Conservation (phyloP, 2,888 invertebrate genomes). For the Scaeva pyrastri region DNA sequence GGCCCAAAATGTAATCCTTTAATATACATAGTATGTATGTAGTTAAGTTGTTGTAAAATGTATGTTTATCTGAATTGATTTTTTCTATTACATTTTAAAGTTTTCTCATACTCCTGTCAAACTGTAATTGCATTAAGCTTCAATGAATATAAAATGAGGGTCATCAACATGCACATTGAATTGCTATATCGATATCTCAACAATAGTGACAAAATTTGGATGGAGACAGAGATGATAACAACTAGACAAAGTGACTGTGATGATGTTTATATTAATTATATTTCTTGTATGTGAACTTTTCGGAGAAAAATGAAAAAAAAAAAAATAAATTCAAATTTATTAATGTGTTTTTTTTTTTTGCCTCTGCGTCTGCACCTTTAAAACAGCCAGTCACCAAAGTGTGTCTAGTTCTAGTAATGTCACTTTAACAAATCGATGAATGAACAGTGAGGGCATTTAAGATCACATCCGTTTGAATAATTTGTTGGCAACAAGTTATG, state of each 20-base stretch:
- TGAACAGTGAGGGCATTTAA: conserved; percentile 23
- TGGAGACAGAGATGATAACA: no score
- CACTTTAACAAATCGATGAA: conserved; percentile 42
- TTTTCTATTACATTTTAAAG: not conserved
- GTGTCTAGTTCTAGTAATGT: conserved; percentile 23
- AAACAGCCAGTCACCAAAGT: conserved; percentile 36
- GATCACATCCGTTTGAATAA: conserved; percentile 43
- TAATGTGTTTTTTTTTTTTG: conserved; percentile 44
- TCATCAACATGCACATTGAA: conserved; percentile 67
- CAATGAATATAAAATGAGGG: conserved; percentile 50
- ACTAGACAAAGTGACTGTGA: not conserved
- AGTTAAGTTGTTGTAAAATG: no score
- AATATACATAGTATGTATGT: no score
- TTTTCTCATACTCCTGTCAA: not conserved
- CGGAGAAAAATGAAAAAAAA: no score
- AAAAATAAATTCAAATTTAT: conserved; percentile 51
- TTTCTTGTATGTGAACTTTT: conserved; percentile 25
- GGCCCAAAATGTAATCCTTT: no score
- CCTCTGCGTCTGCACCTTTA: conserved; percentile 30
- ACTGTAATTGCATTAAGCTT: conserved; percentile 1
- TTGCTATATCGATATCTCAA: conserved; percentile 8
- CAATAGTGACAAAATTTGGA: conserved; percentile 16
- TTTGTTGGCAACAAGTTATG: no score
- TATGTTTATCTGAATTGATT: no score
- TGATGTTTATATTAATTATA: not conserved